These are phyloP conservation scores for Jaculus jaculus DNA, from an alignment of 2,113 vertebrate species.

Conservation along the genomic window DNA sequence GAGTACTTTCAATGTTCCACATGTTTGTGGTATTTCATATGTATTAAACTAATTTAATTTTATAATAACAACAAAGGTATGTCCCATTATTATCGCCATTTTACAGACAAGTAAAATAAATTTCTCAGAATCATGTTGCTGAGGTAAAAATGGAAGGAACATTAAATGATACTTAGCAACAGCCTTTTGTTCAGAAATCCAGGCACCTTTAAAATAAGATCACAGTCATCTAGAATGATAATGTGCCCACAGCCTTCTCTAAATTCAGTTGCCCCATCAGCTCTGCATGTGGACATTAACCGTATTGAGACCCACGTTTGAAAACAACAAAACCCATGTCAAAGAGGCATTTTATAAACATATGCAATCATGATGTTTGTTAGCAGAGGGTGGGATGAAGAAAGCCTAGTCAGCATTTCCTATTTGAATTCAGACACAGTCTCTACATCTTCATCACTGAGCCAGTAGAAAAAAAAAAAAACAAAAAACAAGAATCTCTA, in stretches of 20 bases:
- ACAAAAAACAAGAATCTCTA: neutral
- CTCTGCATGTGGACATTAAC: neutral
- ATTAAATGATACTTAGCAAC: neutral
- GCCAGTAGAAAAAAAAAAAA: neutral
- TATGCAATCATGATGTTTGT: neutral
- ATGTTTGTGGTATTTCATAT: slow-evolving; percentile 11
- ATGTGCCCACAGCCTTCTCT: neutral
- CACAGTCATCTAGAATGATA: neutral
- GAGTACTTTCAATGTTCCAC: neutral
- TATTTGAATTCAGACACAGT: slow-evolving; percentile 21
- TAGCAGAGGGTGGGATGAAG: neutral
- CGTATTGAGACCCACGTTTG: neutral
- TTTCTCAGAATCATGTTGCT: neutral
- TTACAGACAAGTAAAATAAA: slow-evolving; percentile 26
- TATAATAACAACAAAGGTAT: neutral
- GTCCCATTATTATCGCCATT: neutral
- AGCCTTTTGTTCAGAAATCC: neutral
- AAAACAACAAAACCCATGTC: slow-evolving; percentile 40
- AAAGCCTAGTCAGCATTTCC: neutral
- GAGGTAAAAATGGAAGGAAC: neutral
- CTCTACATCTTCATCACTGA: too few species aligned
- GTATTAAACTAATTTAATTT: neutral
- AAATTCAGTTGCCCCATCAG: neutral
- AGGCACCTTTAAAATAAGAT: neutral
- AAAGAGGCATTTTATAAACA: neutral